Evolutionary conservation across 2,888 invertebrate genomes (phyloP).

Genomic region (Parnassius apollo): DNA sequence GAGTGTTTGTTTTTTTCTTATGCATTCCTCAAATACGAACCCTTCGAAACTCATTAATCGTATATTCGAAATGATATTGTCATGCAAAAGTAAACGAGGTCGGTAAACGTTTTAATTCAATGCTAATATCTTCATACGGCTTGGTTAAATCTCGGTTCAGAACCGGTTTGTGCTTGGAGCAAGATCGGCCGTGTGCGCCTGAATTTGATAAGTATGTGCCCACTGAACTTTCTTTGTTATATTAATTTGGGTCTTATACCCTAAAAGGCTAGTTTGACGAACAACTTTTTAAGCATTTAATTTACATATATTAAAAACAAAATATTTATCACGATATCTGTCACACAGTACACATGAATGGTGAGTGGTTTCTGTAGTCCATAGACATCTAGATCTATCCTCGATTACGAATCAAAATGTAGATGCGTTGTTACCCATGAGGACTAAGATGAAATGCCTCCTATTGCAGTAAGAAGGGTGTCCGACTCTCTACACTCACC

Average conservation of each 20-base stretch:
- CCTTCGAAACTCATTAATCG: constrained; percentile 7
- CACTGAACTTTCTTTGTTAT: constrained; percentile 22
- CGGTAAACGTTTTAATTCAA: constrained; percentile 70
- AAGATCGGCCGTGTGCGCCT: constrained; percentile 34
- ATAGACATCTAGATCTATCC: no score
- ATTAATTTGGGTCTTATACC: constrained; percentile 21
- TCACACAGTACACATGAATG: no score
- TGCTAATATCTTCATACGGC: constrained; percentile 65
- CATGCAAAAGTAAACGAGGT: constrained; percentile 67
- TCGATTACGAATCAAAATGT: no score
- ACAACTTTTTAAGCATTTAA: neutral
- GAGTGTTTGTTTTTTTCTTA: no score
- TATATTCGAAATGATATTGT: constrained; percentile 49
- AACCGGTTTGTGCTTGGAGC: constrained; percentile 51
- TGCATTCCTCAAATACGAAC: neutral
- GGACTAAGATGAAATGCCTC: no score
- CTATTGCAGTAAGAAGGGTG: no score
- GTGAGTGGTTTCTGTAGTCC: no score
- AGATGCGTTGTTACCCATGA: no score
- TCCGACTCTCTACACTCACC: no score
- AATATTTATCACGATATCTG: no score
- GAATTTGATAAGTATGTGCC: constrained; percentile 1
- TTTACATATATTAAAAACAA: no score
- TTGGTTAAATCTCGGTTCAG: constrained; percentile 34
- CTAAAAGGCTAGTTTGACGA: neutral